These are phyloP conservation scores for Acleris laterana DNA, from an alignment of 2,888 invertebrate species.

Conservation along the genomic window DNA sequence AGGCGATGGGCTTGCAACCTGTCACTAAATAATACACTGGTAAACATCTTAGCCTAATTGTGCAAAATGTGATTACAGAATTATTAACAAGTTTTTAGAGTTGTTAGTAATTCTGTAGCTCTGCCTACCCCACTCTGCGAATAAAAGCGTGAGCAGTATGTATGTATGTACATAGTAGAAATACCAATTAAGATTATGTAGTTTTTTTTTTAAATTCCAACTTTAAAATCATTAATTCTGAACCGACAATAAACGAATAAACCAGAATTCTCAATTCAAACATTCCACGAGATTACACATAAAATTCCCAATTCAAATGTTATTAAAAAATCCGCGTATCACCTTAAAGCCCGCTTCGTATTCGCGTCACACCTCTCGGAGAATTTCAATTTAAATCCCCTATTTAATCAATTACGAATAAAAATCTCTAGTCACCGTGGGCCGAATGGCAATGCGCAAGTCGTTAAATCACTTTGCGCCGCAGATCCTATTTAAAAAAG, in stretches of 20 bases:
- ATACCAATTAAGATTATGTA: too few relatives aligned
- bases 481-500: conserved; percentile 78
- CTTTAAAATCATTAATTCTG: neutral
- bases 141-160: too few relatives aligned
- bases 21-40: too few relatives aligned
- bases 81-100: too few relatives aligned
- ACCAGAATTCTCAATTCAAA: neutral
- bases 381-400: conserved; percentile 76
- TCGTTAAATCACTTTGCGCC: conserved; percentile 80
- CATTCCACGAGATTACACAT: conserved; percentile 1
- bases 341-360: conserved; percentile 41
- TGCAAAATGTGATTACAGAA: too few relatives aligned
- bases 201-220: too few relatives aligned
- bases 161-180: too few relatives aligned
- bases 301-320: conserved; percentile 11
- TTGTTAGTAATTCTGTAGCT: too few relatives aligned
- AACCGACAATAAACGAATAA: neutral
- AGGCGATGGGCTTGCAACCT: too few relatives aligned
- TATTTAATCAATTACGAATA: conserved; percentile 78
- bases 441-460: conserved; percentile 69
- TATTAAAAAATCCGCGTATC: conserved; percentile 18
- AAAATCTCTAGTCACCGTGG: conserved; percentile 72
- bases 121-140: too few relatives aligned
- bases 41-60: too few relatives aligned
- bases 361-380: conserved; percentile 67